phyloP scores from a whole-genome alignment of 2,888 invertebrate genomes.

The Chirona hameri region DNA sequence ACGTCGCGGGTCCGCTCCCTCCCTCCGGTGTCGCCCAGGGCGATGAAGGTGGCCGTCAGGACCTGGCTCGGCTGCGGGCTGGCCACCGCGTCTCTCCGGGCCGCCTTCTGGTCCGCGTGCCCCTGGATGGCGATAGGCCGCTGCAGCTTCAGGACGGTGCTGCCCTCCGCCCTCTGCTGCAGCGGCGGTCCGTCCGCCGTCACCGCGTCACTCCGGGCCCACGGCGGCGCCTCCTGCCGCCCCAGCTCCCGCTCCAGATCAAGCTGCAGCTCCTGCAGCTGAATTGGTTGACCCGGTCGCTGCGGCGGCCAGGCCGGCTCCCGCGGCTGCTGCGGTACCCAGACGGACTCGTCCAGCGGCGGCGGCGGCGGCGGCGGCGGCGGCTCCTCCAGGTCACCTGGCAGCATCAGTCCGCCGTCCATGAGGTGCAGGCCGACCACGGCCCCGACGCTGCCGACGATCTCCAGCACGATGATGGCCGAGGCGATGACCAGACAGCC shows the following conservation, averaged over 20 bases:
- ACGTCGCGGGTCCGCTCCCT: too few species aligned
- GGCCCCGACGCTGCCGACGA: not conserved
- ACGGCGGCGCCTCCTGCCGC: not conserved
- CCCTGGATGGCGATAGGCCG: too few species aligned
- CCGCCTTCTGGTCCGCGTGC: too few species aligned
- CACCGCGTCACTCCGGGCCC: not conserved
- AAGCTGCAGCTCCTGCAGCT: not conserved
- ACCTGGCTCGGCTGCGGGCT: too few species aligned
- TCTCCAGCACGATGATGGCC: not conserved
- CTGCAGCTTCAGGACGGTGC: too few species aligned
- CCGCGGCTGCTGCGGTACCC: not conserved
- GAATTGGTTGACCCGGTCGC: not conserved
- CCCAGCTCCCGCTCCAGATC: not conserved
- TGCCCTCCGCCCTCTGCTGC: too few species aligned
- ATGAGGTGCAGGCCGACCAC: not conserved
- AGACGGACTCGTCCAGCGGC: not conserved
- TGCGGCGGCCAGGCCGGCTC: not conserved
- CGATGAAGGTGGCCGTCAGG: too few species aligned
- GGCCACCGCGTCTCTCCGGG: too few species aligned
- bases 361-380: not conserved
- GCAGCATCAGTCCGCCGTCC: not conserved
- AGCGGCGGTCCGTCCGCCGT: not conserved
- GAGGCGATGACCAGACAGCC: slow-evolving; percentile 4
- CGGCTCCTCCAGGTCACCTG: not conserved
- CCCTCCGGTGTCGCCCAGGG: too few species aligned